A percentile compares a stretch with the other conserved stretches of the same genome.
phyloP scores from a whole-genome alignment of 2,113 vertebrate genomes.

The Genyomyrus donnyi region DNA sequence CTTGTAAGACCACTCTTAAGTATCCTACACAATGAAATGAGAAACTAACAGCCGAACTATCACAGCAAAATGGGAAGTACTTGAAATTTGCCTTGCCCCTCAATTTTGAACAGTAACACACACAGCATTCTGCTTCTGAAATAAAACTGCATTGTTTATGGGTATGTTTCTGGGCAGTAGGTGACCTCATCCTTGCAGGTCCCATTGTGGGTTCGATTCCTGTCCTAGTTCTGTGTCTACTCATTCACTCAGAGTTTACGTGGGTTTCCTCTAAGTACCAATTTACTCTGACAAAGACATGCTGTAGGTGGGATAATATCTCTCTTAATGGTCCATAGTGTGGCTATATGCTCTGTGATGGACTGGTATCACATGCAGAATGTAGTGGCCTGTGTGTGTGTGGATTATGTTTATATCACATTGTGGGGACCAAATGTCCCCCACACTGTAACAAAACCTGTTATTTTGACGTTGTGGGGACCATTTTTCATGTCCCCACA shows the following conservation, averaged over 20 bases:
- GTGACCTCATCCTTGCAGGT: not conserved
- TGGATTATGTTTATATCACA: not conserved
- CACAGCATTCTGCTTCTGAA: not conserved
- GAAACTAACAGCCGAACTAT: not conserved
- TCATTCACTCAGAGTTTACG: not conserved
- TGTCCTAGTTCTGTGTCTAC: not conserved
- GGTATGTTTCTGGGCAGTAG: not conserved
- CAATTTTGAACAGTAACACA: not conserved
- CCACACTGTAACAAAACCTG: too few species aligned
- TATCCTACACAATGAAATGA: not conserved
- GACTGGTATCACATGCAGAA: not conserved
- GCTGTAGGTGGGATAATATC: not conserved
- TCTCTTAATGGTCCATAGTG: not conserved
- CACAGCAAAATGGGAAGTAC: not conserved
- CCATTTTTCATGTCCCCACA: too few species aligned
- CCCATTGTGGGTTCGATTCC: not conserved
- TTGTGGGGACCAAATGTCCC: not conserved
- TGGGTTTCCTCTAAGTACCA: not conserved
- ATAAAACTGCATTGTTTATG: not conserved
- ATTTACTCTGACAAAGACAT: not conserved
- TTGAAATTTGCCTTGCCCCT: not conserved
- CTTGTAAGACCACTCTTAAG: not conserved
- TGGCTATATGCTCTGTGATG: not conserved
- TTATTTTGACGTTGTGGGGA: too few species aligned
- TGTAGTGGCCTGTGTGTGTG: not conserved